Base-by-base conservation (phyloP, 2,113 vertebrate genomes). In the Otolemur garnettii region DNA sequence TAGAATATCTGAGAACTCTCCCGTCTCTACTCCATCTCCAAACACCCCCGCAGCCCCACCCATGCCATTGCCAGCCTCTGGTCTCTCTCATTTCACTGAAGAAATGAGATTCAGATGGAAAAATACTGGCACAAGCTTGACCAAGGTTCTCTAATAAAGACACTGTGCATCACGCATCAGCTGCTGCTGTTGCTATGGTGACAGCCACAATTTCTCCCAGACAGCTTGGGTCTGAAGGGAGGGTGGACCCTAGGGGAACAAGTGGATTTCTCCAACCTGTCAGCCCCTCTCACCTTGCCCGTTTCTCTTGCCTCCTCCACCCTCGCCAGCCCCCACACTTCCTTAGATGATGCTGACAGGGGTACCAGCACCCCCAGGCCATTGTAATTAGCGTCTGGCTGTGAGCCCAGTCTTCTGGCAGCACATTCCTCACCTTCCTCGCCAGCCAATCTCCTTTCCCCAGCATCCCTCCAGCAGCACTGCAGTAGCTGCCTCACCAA, bases 171-270 rank as follows among this genome's bases (percentile, higher is more conserved):
- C 88, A 90, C 50, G 57, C 95, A 78, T 97, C 97, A 80, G 97
- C 95, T 94, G 94, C 96, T 94, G 78, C 94, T 26, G 97, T 97
- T 97, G 94, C 97, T 38, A 96, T 98, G 97, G 97, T 80, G 80
- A 98, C 97, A 95, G 96, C 97, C 94, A 95, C 95, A 82, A 7
- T 97, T 96, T 91, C 96, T 97, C 96, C 93, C 96, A 97, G 97
- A 96, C 97, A 97, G 97, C 95, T 93, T 72, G 97, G 85, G 87
- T 90, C 97, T 96, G 94, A 91, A 95, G 97, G 96, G 95, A 97
- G 96, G 89, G 94, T 91, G 90, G 95, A 90, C 97, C 95, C 92
- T 82, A 7, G 77, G 83, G 97, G 97, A 92, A 81, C 87, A 69
- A 96, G 93, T 90, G 84, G 78, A 60, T 92, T 74, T 92, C 95